These are phyloP conservation scores for Caradrina clavipalpis DNA, from an alignment of 2,888 invertebrate species.

Conservation along the genomic window DNA sequence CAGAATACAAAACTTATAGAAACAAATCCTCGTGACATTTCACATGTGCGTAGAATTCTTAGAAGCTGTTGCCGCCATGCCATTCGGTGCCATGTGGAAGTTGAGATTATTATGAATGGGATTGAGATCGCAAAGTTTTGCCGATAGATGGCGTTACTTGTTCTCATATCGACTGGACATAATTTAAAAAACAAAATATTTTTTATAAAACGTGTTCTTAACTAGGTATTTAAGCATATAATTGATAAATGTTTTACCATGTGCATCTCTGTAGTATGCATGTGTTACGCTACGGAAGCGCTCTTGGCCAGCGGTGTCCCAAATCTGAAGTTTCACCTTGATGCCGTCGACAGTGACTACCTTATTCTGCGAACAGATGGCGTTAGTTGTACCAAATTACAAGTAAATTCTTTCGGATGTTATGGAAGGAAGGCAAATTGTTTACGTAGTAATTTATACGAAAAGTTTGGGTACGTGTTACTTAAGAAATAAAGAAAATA, in stretches of 20 bases:
- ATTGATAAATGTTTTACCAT: constrained; percentile 91
- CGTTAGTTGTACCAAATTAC: constrained; percentile 74
- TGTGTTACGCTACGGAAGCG: constrained; percentile 98
- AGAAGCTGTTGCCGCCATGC: constrained; percentile 15
- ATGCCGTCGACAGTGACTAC: constrained; percentile 95
- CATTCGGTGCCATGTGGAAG: constrained; percentile 35
- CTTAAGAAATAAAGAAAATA: constrained; percentile 32
- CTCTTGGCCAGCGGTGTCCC: constrained; percentile 99
- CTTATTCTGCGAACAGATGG: constrained; percentile 94
- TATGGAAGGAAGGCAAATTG: background rate
- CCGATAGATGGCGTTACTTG: constrained; percentile 70
- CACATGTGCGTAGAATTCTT: constrained; percentile 30
- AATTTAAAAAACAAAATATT: background rate
- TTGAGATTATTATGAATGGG: constrained; percentile 5
- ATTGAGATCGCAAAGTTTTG: background rate
- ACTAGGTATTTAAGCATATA: background rate
- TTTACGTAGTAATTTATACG: too few relatives aligned
- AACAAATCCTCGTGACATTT: constrained; percentile 6
- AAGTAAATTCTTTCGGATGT: background rate
- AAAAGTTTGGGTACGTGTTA: too few relatives aligned
- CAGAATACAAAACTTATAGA: background rate
- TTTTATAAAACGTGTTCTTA: too few relatives aligned
- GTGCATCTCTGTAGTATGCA: constrained; percentile 98
- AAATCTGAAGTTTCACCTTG: constrained; percentile 98
- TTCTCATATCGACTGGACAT: constrained; percentile 10